Evolutionary conservation across 2,113 vertebrate species (phyloP).

Genomic region (Hirundichthys speculiger): DNA sequence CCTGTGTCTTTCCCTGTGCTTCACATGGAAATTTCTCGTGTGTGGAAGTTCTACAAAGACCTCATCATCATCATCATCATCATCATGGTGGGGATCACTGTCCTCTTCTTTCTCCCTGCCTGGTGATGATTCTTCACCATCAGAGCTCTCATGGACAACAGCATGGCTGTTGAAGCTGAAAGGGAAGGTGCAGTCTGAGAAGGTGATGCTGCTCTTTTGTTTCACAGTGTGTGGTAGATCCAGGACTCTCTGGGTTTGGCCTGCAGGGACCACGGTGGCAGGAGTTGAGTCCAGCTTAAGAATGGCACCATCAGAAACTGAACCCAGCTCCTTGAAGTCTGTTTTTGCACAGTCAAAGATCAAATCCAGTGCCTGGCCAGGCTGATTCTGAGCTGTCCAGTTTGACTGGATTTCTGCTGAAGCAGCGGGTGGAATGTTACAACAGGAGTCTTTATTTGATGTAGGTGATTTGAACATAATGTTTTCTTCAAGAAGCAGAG

Average conservation of each 20-base stretch:
- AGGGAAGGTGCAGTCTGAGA: conserved; percentile 68
- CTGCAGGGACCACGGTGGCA: neutral
- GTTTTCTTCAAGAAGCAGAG: conserved; percentile 19
- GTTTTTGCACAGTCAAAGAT: conserved; percentile 8
- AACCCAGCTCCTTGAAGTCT: neutral
- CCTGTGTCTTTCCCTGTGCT: conserved; percentile 44
- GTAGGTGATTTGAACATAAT: neutral
- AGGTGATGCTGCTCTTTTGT: conserved; percentile 80
- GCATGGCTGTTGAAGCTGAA: conserved; percentile 28
- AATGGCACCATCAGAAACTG: conserved; percentile 31
- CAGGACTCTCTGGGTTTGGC: conserved; percentile 11
- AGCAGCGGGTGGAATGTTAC: conserved; percentile 2
- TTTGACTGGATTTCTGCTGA: conserved; percentile 9
- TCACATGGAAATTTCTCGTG: conserved; percentile 39
- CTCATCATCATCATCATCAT: conserved; percentile 59
- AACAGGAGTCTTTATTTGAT: conserved; percentile 7
- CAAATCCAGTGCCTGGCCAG: conserved; percentile 1
- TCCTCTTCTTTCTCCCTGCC: conserved; percentile 55
- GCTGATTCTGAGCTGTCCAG: neutral
- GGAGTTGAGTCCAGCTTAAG: conserved; percentile 14
- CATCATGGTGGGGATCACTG: conserved; percentile 18
- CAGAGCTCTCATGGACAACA: conserved; percentile 59
- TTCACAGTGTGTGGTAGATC: conserved; percentile 77
- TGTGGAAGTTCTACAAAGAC: conserved; percentile 74
- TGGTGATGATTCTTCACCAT: conserved; percentile 68